Evolutionary conservation across 1,140 invertebrate genomes (phyloP), one percentile per base, ranked within the genome.

Genomic region (Drosophila carrolli): DNA sequence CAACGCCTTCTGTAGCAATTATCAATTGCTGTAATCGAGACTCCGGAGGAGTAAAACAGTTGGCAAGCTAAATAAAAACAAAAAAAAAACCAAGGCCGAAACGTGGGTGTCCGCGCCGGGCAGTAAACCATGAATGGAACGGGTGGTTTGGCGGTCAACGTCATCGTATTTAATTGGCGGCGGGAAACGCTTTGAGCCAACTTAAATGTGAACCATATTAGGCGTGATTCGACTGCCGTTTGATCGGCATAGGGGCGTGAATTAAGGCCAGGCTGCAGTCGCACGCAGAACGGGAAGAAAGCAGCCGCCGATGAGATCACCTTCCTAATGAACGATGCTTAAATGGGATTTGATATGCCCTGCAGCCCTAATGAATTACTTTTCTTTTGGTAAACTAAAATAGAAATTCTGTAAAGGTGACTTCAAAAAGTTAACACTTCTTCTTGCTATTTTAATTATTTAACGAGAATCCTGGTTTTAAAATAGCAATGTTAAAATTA

Each of bases 261-360:
- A 83, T 83, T 88, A 88, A 89, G 83, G 83, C 81, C 62, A 78
- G 53, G 35, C 47, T 78, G 82, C 78, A 60, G 74, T 74, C 65
- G 58, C 43, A 35, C 50, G 13, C 40, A 67, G 62, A 73, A 61
- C 50, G 27, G 70, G 47, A 53, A 66, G 46, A 40, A 56, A 37
- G 35, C 50, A 63, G 57, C 32, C 19, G 41, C n/a, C 46, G 60
- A 75, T 75, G 60, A 66, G 53, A 57, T 38, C 53, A 75, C 9
- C 66, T 37, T 23, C 35, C 65, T 48, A 70, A 57, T 71, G 66
- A 71, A 16, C 5, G 29, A 10, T 43, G 44, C 53, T 58, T 58
- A 11, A 58, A 27, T 23, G n/a, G 44, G 4, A 53, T 63, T 14
- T 47, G 8, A 37, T 29, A 10, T 38, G 11, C 47, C 38, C 29